Conservation (phyloP, 2,888 invertebrate species). For the Cyclophora albipunctata region DNA sequence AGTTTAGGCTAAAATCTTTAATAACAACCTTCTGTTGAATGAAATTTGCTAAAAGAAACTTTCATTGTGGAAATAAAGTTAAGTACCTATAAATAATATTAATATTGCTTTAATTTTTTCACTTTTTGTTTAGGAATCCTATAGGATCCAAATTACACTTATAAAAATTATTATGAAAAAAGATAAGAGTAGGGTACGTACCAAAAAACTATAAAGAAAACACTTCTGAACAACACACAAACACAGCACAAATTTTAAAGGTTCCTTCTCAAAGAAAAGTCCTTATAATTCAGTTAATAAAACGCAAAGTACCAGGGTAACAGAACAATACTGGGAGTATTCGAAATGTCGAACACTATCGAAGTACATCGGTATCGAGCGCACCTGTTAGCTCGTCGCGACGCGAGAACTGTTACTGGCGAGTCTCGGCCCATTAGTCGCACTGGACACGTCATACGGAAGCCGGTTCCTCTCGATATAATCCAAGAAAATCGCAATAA, state of each 20-base stretch:
- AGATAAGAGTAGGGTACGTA: too few relatives aligned
- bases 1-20: too few relatives aligned
- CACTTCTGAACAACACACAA: constrained; percentile 21
- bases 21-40: too few relatives aligned
- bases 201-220: too few relatives aligned
- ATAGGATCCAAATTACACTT: too few relatives aligned
- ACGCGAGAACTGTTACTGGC: constrained; percentile 67
- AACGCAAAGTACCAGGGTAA: constrained; percentile 33
- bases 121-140: too few relatives aligned
- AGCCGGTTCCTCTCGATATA: constrained; percentile 63
- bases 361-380: constrained; percentile 7
- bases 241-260: constrained; percentile 25
- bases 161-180: too few relatives aligned
- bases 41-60: too few relatives aligned
- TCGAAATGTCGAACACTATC: constrained; percentile 13
- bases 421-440: constrained; percentile 56
- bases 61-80: too few relatives aligned
- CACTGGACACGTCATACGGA: constrained; percentile 64
- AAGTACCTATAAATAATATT: too few relatives aligned
- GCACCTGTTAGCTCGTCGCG: constrained; percentile 60
- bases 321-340: constrained; percentile 42
- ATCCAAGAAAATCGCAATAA: constrained; percentile 55
- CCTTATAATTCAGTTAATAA: too few relatives aligned
- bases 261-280: constrained; percentile 12
- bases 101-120: too few relatives aligned